Evolutionary conservation across 2,113 vertebrate genomes (phyloP).

Genomic region (Labeo rohita): DNA sequence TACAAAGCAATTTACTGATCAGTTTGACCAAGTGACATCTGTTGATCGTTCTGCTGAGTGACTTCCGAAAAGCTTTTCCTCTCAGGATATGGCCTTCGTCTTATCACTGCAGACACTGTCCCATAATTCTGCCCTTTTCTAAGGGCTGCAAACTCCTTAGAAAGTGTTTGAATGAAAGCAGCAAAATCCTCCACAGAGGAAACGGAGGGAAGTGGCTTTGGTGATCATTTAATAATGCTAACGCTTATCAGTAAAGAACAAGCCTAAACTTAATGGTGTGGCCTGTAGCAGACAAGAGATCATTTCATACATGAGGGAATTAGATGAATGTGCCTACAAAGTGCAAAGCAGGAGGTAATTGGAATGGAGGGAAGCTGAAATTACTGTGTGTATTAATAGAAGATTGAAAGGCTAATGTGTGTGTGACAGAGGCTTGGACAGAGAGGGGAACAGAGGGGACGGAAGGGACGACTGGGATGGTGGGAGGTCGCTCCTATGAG

Average conservation of each 20-base stretch:
- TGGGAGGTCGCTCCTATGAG: neutral
- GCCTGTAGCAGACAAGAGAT: constrained; percentile 39
- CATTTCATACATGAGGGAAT: constrained; percentile 55
- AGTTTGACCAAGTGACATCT: constrained; percentile 21
- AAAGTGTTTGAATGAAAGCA: constrained; percentile 40
- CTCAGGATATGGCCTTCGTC: neutral
- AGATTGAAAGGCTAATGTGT: constrained; percentile 12
- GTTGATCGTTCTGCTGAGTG: neutral
- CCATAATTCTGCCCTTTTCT: constrained; percentile 20
- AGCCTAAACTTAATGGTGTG: constrained; percentile 55
- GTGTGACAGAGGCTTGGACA: constrained; percentile 6
- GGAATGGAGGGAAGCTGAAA: constrained; percentile 44
- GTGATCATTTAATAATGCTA: constrained; percentile 55
- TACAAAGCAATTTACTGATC: neutral
- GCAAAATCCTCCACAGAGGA: constrained; percentile 43
- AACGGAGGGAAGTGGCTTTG: constrained; percentile 28
- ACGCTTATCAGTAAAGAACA: constrained; percentile 45
- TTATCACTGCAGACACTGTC: constrained; percentile 25
- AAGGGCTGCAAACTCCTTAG: constrained; percentile 30
- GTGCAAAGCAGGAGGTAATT: constrained; percentile 48
- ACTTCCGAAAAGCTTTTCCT: constrained; percentile 8
- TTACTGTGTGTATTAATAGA: constrained; percentile 40
- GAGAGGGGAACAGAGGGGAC: neutral
- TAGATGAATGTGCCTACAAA: constrained; percentile 59
- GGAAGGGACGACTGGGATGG: neutral